Evolutionary conservation across 2,113 vertebrate genomes (phyloP), one percentile per base, ranked within the genome.

Genomic region (Mellivora capensis): DNA sequence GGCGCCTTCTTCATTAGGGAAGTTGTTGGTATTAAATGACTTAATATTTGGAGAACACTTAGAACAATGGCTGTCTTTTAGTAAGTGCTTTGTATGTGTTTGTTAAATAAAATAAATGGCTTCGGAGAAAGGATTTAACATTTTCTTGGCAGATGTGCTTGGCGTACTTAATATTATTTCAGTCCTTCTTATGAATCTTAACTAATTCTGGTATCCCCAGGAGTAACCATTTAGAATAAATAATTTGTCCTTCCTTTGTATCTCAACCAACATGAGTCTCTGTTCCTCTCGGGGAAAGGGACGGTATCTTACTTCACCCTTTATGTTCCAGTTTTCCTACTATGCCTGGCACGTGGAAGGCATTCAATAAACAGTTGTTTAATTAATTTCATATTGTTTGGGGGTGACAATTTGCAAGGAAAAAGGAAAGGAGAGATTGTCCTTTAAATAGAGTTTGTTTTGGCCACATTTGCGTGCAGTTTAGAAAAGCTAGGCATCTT

Each of bases 401-500:
- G 69, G 67, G n/a, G 59, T 91, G 87, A 94, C 94, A 79, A 52
- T 93, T 80, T 89, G 91, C 85, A 93, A 91, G 69, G n/a, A 69
- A 54, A 93, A 86, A 87, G 92, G 83, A 92, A 97, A 97, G 54
- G 42, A 93, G 97, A 93, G 84, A 88, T 71, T 96, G 96, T 61
- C 82, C 96, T 98, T 98, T 98, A 97, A 96, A 62, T 77, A 21
- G 87, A 96, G 97, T 96, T 97, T 81, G 91, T 72, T 97, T 89
- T 96, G 98, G 84, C 71, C 90, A 81, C 81, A 57, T 81, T 92
- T 4, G 91, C 94, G 88, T 96, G 90, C 97, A 93, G 87, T 98
- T 96, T 93, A 98, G 95, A 94, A 98, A 97, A 96, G 47, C 96
- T 44, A 54, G 77, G 71, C 47, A 85, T 97, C 95, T 97, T 95